Percentiles rank a stretch among this genome's conserved stretches.
Conservation (phyloP, 2,797 vertebrate genomes). For the Iguana delicatissima region DNA sequence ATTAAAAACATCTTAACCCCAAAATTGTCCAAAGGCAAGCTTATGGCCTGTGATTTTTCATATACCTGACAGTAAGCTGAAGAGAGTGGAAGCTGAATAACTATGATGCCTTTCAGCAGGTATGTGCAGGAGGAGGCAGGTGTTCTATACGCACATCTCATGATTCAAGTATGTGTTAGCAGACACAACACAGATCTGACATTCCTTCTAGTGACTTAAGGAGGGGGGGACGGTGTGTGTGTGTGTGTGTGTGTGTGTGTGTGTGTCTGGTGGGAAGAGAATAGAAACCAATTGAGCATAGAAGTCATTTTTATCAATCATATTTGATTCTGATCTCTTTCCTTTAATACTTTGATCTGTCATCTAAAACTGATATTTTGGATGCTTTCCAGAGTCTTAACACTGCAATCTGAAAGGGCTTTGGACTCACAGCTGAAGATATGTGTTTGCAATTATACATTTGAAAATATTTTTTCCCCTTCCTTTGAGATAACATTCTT, state of each 20-base stretch:
- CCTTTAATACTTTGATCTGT: constrained; percentile 75
- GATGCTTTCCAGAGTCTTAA: constrained; percentile 71
- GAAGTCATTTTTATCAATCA: constrained; percentile 79
- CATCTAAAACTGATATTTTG: constrained; percentile 79
- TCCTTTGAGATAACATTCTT: constrained; percentile 76
- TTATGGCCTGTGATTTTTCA: too few species aligned
- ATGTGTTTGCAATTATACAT: constrained; percentile 79
- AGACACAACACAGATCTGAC: constrained; percentile 71
- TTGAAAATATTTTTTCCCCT: constrained; percentile 74
- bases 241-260: too few species aligned
- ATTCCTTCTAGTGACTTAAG: constrained; percentile 61
- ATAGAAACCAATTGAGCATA: constrained; percentile 74
- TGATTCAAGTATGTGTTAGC: constrained; percentile 68
- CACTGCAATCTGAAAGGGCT: constrained; percentile 70
- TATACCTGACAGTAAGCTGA: constrained; percentile 43
- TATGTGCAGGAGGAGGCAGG: constrained; percentile 71
- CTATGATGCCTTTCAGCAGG: constrained; percentile 57
- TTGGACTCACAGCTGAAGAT: constrained; percentile 74
- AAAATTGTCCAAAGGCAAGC: too few species aligned
- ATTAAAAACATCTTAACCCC: too few species aligned
- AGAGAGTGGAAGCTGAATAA: neutral
- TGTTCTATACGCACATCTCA: constrained; percentile 71
- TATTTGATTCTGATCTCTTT: constrained; percentile 76
- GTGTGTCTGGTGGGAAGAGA: constrained; percentile 52
- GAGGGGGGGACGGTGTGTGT: constrained; percentile 55